Evolutionary conservation across 2,888 invertebrate genomes (phyloP), one percentile per base, ranked within the genome.

Genomic region (Taenaris catops): DNA sequence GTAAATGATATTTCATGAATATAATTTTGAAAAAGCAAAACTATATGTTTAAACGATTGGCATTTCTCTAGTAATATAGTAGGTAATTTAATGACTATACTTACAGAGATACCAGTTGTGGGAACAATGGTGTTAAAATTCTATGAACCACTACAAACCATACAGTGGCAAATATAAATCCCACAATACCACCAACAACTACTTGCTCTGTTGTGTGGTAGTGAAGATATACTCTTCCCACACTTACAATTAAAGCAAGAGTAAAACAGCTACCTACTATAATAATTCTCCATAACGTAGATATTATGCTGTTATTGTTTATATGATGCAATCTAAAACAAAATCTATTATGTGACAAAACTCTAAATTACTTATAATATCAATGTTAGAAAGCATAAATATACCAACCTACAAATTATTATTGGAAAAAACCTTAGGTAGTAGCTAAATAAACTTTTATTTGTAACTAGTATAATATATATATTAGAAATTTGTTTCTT

Each of bases 191-290:
- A 34, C 97, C 97, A 57, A 93, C 92, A 8, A 94, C 55, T 38
- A 97, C 96, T 86, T 97, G 97, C 19, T 89, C 81, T 55, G 90
- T 86, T 20, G 95, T 93, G 71, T 97, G 97, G 68, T 97, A 97
- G 60, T 93, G 91, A 43, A 97, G 87, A 71, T 97, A 97, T 40
- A 96, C 92, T 62, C 96, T 91, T 64, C 88, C 92, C 60, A 89
- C 78, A 59, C 91, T 90, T 29, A 93, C 92, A 46, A 91, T 71
- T 27, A 89, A 47, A 7, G 93, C 89, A 53, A 90, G 67, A 17
- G 74, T 54, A 44, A 91, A 63, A 51, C 91, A 92, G 24, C 89
- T 87, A 19, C 89, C 83, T 32, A 92, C 89, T 50, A 92, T 91
- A 27, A 91, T 74, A 46, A 91, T 84, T 62, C 92, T 89, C 89